Base-by-base conservation (phyloP, 35 echinoderm and acorn worm genomes). In the Holothuria glaberrima region DNA sequence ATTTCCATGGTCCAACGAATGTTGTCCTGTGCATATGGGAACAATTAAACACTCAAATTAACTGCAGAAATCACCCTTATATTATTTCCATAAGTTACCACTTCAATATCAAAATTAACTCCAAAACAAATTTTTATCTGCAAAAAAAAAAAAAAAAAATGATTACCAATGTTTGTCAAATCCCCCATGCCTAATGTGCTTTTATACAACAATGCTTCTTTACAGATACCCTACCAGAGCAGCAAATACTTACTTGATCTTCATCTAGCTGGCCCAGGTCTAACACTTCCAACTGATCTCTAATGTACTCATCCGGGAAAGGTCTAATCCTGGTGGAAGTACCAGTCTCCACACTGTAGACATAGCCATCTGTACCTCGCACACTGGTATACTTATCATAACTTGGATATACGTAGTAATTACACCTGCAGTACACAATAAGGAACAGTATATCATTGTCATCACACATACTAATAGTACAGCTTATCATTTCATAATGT, bases 391-490 rank as follows among this genome's bases (percentile, higher is more conserved):
- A 95, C 9, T 66, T 69, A 28, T 92, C 91, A 24, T 83, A 59
- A 10, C 50, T 56, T 13, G 97, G 97, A 81, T 88, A 95, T 16
- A 89, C 86, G 63, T 94, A 99, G 61, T 95, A 91, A 76, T 99
- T 99, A 74, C 97, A 99, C 60, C 97, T 99, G 61, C 13, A 48
- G 45, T 35, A 54, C 9, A 69, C 7, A 71, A 62, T 30, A 84
- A 25, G 54, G 28, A 45, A 7, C 4, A 26, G 19, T 27, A 76
- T 19, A 76, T n/a, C 7, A 76, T 30, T 38, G 9, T n/a, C 13
- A 38, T 31, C 10, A 13, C 41, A 69, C 9, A 25, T 9, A 69
- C 13, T 20, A 69, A 21, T 3, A 4, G 62, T n/a, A 5, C 31
- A 29, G 66, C 19, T 26, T 69, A 69, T 69, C 6, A 13, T 12